Evolutionary conservation across 1,140 invertebrate species (phyloP), one percentile per base, ranked within the genome.

Genomic region (Caenorhabditis remanei): DNA sequence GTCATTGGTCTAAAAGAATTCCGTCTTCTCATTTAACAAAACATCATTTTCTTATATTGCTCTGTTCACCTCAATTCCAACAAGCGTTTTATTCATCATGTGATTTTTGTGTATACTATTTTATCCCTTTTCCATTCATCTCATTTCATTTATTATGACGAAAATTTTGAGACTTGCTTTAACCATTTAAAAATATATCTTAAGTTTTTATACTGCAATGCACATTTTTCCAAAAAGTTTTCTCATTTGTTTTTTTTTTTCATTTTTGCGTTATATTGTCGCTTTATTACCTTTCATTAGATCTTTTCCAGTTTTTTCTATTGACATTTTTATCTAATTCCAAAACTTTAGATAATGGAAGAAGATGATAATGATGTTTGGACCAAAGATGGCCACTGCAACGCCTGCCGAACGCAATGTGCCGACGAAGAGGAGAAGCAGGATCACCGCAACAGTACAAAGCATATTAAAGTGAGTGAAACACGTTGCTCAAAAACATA

Each of bases 71-170:
- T 43, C 71, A n/a, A 79, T 43, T 79, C 53, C 43, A 21, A 5
- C 46, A 4, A 21, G 46, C 71, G 32, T 50, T 79, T 71, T 71
- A 71, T 71, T 48, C 21, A 32, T 41, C 61, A 79, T 79, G 71
- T 79, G 71, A 79, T 79, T 79, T 50, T 79, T 79, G 43, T 79
- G 71, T 79, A 40, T 67, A 67, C 21, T 67, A 21, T 41, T 32
- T 40, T 21, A 61, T 50, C 19, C 40, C 13, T 48, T 71, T 71
- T 71, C 19, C 40, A 8, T 40, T 65, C 32, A 40, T 40, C 40
- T 71, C 43, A 46, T 71, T 41, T 19, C 40, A 43, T 46, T 46
- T 13, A 46, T 79, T 79, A n/a, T 79, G 14, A 50, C 46, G 46
- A 79, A 50, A 61, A 13, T 50, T 48, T 50, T 24, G 50, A 79